Evolutionary conservation across 2,888 invertebrate species (phyloP), one percentile per base, ranked within the genome.

Genomic region (Oscheius myriophilus): DNA sequence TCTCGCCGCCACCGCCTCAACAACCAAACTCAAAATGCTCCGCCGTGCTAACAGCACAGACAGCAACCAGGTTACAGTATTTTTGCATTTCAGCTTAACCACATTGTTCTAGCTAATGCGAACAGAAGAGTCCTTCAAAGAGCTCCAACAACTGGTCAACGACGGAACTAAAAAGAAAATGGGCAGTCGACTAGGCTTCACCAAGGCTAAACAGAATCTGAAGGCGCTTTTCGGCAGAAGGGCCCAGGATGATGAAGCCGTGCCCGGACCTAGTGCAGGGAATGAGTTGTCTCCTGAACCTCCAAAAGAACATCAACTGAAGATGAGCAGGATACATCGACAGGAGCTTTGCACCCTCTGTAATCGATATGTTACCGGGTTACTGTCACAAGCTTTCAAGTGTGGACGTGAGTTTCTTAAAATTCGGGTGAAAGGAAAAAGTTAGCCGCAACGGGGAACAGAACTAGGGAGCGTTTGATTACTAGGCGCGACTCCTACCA

Each of bases 311-410:
- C 78, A 81, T 67, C 68, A 75, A 49, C 76, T 92, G 73, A 87
- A 87, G 72, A 81, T 84, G 69, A 91, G 91, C 0, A 65, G 80
- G 90, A 92, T 93, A 82, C 90, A 92, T 42, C 92, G 93, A 86
- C 92, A 91, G 68, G 94, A 94, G 85, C 90, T 91, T 70, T 94
- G 94, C 87, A 91, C 91, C 14, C 92, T 92, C 86, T 94, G 94
- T 86, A 91, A 91, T 80, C 91, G 92, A 82, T 91, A 91, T 72
- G 91, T 94, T 90, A 76, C 76, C n/a, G 92, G 92, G 26, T 92
- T 93, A 26, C 87, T 89, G 68, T 83, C 86, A 43, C 88, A 88
- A 58, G 88, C 88, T 18, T 87, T 84, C 70, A 87, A 87, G 68
- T 94, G 94, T 68, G 70, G 68, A 54, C 73, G 83, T 82, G 55